phyloP scores from a whole-genome alignment of 1,140 invertebrate species.

The Solen grandis region DNA sequence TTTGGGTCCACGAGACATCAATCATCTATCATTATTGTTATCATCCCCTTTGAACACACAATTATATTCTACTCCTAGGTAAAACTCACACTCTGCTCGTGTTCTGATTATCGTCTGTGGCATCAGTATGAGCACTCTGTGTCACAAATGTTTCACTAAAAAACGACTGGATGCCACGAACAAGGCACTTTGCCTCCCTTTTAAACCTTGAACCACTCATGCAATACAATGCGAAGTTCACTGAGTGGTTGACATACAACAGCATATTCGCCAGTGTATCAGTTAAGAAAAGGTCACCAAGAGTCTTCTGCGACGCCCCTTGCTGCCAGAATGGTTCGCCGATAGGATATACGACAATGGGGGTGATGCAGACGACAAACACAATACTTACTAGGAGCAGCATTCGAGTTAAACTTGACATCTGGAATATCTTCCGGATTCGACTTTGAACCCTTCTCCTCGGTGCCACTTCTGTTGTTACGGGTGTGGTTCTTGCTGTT shows the following conservation, averaged over 20 bases:
- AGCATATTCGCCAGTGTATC: slow-evolving; percentile 29
- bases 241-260: slow-evolving; percentile 41
- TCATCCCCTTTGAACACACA: no score
- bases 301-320: background rate
- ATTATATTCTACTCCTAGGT: no score
- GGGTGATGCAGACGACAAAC: slow-evolving; percentile 40
- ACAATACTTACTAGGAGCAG: slow-evolving; percentile 29
- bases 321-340: slow-evolving; percentile 27
- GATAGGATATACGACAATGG: slow-evolving; percentile 32
- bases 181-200: slow-evolving; percentile 20
- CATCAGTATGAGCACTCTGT: no score
- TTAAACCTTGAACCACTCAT: slow-evolving; percentile 42
- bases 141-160: no score
- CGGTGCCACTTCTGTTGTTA: no score
- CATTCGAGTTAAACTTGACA: slow-evolving; percentile 24
- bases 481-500: background rate
- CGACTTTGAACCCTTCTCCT: no score
- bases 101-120: no score
- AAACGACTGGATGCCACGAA: no score
- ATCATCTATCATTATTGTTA: no score
- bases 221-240: slow-evolving; percentile 40
- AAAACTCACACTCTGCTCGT: no score
- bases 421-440: background rate
- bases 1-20: no score
- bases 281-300: slow-evolving; percentile 20